These are phyloP conservation scores for Brachionus paranguensis DNA, from an alignment of 1,140 invertebrate species.

Conservation along the genomic window DNA sequence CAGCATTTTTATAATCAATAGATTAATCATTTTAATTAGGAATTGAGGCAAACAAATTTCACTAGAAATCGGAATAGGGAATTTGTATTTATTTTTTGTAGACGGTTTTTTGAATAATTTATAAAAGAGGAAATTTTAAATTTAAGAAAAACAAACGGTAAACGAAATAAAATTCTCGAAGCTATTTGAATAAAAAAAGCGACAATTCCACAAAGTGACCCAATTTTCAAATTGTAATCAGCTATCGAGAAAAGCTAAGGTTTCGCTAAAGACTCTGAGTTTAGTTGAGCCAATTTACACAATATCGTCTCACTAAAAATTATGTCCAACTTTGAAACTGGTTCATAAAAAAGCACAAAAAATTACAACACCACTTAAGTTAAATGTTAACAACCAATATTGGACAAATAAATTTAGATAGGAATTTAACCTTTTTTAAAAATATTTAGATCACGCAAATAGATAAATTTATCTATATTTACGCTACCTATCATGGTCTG, in stretches of 20 bases:
- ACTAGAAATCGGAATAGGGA: not conserved
- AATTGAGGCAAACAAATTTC: not conserved
- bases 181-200: not conserved
- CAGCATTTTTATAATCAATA: no score
- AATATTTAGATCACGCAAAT: constrained; percentile 28
- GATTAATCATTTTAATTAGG: not conserved
- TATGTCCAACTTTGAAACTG: not conserved
- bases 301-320: not conserved
- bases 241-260: not conserved
- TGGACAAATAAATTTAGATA: not conserved
- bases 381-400: not conserved
- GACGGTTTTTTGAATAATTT: not conserved
- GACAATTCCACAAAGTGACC: not conserved
- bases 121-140: not conserved
- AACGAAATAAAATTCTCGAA: not conserved
- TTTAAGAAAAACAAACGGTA: not conserved
- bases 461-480: not conserved
- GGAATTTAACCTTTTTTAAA: constrained; percentile 30
- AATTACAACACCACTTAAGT: not conserved
- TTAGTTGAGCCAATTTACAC: not conserved
- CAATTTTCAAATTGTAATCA: not conserved
- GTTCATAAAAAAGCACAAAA: not conserved
- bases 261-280: not conserved
- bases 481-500: not conserved
- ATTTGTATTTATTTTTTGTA: not conserved